Evolutionary conservation across 1,140 invertebrate species (phyloP).

Genomic region (Condylostylus longicornis): DNA sequence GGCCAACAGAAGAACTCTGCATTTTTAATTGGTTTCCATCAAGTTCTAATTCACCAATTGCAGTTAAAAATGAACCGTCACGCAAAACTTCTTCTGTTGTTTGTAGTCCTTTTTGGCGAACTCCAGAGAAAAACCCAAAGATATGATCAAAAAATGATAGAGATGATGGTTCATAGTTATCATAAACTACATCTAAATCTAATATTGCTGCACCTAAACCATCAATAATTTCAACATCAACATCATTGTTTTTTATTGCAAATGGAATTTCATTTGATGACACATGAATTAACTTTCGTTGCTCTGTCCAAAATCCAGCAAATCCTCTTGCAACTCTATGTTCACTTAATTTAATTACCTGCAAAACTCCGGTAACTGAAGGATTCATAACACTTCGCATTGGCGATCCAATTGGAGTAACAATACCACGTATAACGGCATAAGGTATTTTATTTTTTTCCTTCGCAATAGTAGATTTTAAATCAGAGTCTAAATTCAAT

Average conservation of each 20-base stretch:
- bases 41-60: conserved; percentile 51
- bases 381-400: conserved; percentile 52
- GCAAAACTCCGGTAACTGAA: conserved; percentile 53
- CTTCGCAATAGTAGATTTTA: conserved; percentile 41
- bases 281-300: conserved; percentile 55
- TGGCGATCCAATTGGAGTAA: conserved; percentile 54
- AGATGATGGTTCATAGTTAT: conserved; percentile 55
- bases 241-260: conserved; percentile 42
- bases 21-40: conserved; percentile 42
- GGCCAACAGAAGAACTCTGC: conserved; percentile 51
- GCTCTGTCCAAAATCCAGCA: conserved; percentile 64
- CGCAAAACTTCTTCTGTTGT: conserved; percentile 64
- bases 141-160: conserved; percentile 56
- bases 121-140: conserved; percentile 63
- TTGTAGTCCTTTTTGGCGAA: conserved; percentile 57
- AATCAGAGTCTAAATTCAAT: conserved; percentile 43
- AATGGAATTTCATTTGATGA: conserved; percentile 60
- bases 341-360: conserved; percentile 43
- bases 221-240: conserved; percentile 54
- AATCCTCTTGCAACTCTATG: conserved; percentile 57
- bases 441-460: conserved; percentile 46
- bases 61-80: conserved; percentile 57
- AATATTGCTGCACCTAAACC: conserved; percentile 54
- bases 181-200: conserved; percentile 60
- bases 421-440: conserved; percentile 51